Conservation (phyloP, 2,113 vertebrate species). For the Ptilorrhoa leucosticta region DNA sequence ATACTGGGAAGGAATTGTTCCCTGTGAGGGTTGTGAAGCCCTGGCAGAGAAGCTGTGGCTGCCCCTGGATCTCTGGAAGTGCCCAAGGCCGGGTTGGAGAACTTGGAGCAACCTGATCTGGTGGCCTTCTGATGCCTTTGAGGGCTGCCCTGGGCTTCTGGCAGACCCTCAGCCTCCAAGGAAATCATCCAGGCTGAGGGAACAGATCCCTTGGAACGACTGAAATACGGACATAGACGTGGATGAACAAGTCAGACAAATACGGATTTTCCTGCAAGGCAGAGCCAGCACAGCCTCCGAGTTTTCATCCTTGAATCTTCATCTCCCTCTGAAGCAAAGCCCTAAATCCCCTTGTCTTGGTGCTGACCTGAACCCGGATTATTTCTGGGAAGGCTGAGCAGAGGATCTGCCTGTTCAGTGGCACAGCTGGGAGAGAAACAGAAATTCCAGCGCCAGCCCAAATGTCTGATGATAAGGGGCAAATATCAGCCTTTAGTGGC, state of each 20-base stretch:
- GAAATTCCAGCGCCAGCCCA: not conserved
- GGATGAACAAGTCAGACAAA: not conserved
- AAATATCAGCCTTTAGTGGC: not conserved
- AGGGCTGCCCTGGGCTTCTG: not conserved
- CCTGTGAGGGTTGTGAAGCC: not conserved
- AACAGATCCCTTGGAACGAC: not conserved
- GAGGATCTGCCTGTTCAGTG: not conserved
- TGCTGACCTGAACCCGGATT: not conserved
- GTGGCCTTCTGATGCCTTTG: not conserved
- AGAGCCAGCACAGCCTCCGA: accelerated
- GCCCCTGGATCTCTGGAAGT: not conserved
- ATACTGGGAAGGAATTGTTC: not conserved
- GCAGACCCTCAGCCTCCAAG: not conserved
- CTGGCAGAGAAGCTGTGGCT: not conserved
- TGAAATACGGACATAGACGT: not conserved
- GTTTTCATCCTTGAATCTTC: not conserved
- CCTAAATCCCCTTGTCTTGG: not conserved
- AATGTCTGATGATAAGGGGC: not conserved
- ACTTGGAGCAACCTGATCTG: not conserved
- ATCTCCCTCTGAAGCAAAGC: not conserved
- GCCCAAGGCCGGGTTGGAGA: not conserved
- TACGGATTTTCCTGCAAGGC: accelerated
- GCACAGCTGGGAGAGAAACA: not conserved
- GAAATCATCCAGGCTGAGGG: not conserved
- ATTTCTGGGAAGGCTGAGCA: not conserved